Evolutionary conservation across 2,797 vertebrate species (phyloP).

Genomic region (Martes flavigula): DNA sequence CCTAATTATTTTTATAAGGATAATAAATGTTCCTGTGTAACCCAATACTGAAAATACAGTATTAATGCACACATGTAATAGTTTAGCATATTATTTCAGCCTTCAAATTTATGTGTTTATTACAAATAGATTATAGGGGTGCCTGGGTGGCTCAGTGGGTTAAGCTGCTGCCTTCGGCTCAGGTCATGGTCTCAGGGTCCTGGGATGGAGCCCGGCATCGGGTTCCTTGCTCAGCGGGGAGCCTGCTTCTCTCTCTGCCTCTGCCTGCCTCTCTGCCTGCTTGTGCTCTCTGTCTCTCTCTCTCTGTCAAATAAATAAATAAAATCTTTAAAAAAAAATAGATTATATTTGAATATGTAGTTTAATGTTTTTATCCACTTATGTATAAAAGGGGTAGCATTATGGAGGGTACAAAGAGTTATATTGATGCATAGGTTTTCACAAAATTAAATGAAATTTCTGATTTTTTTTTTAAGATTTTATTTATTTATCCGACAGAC

Average conservation of each 20-base stretch:
- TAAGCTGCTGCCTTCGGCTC: too few species aligned
- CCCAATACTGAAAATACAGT: not conserved
- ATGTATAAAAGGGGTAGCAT: accelerated
- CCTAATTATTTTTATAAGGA: not conserved
- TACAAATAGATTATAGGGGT: not conserved
- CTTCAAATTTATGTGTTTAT: not conserved
- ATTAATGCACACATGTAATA: not conserved
- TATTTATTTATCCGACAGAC: too few species aligned
- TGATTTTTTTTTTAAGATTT: too few species aligned
- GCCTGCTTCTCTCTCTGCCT: too few species aligned
- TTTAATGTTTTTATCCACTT: not conserved
- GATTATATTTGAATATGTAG: not conserved
- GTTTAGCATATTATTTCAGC: not conserved
- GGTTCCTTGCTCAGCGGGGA: too few species aligned
- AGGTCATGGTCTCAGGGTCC: too few species aligned
- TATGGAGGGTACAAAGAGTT: not conserved
- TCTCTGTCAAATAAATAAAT: too few species aligned
- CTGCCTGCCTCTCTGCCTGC: too few species aligned
- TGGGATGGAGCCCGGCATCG: too few species aligned
- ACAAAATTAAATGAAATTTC: not conserved
- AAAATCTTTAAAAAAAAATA: too few species aligned
- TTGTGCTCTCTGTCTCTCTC: too few species aligned
- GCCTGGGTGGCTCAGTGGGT: too few species aligned
- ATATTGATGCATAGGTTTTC: not conserved
- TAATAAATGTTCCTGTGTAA: not conserved